Conservation (phyloP, 2,797 vertebrate species). For the Streptopelia turtur region DNA sequence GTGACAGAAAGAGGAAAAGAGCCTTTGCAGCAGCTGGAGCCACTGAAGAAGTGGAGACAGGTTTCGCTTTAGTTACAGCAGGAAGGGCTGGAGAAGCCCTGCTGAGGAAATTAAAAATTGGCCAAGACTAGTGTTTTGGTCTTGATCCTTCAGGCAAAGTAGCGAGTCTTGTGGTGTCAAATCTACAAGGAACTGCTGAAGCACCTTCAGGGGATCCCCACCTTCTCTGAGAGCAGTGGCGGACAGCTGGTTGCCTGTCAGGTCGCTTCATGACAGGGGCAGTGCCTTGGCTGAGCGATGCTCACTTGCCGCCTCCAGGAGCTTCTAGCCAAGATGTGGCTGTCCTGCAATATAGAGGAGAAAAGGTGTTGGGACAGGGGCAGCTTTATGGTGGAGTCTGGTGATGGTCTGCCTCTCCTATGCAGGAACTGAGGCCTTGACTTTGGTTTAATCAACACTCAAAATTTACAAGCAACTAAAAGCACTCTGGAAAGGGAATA, state of each 20-base stretch:
- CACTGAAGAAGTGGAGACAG: background rate
- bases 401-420: background rate
- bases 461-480: conserved; percentile 24
- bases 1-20: background rate
- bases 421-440: background rate
- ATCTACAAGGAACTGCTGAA: background rate
- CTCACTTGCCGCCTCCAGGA: fast-evolving
- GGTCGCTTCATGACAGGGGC: background rate
- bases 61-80: background rate
- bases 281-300: background rate
- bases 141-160: background rate
- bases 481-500: conserved; percentile 8
- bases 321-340: background rate
- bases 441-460: background rate
- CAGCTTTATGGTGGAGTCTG: background rate
- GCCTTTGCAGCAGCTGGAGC: background rate
- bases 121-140: background rate
- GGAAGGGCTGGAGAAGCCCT: background rate
- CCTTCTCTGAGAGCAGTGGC: background rate
- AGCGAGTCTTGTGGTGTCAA: background rate
- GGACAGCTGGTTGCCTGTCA: background rate
- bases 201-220: background rate
- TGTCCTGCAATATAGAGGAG: background rate
- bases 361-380: background rate
- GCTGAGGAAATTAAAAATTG: background rate